These are phyloP conservation scores for Chaetogeoica ovagalla DNA, from an alignment of 2,888 invertebrate species.

Conservation along the genomic window DNA sequence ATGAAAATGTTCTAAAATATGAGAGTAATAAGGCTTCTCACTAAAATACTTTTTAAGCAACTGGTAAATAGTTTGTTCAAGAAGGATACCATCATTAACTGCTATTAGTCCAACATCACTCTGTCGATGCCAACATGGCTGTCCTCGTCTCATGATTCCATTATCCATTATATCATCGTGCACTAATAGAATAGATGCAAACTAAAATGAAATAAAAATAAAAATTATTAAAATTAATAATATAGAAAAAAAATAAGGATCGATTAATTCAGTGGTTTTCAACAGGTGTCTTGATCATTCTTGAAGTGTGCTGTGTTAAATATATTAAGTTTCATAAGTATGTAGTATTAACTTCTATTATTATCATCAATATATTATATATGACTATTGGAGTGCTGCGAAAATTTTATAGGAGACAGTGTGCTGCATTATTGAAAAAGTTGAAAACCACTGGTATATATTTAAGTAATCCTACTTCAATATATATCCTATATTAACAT, in stretches of 20 bases:
- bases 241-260: not conserved
- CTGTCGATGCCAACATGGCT: slow-evolving; percentile 86
- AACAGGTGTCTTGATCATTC: no score
- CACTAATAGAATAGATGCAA: slow-evolving; percentile 85
- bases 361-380: no score
- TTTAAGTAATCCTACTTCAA: no score
- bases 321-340: no score
- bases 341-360: no score
- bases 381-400: no score
- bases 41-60: slow-evolving; percentile 79
- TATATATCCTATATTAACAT: no score
- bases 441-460: no score
- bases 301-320: no score
- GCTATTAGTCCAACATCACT: slow-evolving; percentile 71
- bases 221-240: not conserved
- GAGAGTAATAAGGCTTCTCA: slow-evolving; percentile 68
- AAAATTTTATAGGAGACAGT: no score
- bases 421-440: no score
- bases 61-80: slow-evolving; percentile 78
- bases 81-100: slow-evolving; percentile 81
- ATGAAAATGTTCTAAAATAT: slow-evolving; percentile 75
- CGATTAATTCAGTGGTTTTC: no score
- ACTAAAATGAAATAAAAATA: slow-evolving; percentile 63
- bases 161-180: slow-evolving; percentile 91
- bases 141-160: slow-evolving; percentile 79